phyloP scores from a whole-genome alignment of 1,140 invertebrate species.

The Melitaea cinxia region DNA sequence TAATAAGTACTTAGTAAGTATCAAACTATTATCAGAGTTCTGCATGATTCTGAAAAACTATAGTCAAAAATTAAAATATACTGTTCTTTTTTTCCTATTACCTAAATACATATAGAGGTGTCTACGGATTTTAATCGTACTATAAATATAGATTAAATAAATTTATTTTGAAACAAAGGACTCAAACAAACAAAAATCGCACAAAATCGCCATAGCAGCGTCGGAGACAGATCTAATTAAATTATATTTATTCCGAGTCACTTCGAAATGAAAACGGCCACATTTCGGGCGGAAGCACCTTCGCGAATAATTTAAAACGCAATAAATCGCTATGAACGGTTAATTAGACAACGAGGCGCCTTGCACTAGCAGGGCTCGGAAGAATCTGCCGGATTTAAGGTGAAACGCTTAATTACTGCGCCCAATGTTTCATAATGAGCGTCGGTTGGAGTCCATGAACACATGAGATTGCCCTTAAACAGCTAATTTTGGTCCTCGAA shows the following conservation, averaged over 20 bases:
- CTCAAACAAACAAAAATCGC: neutral
- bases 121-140: no score
- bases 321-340: conserved; percentile 56
- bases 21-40: no score
- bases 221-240: conserved; percentile 45
- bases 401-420: conserved; percentile 13
- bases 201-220: neutral
- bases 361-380: conserved; percentile 31
- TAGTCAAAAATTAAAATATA: no score
- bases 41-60: no score
- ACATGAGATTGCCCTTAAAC: neutral
- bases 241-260: conserved; percentile 53
- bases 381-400: conserved; percentile 7
- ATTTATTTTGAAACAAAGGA: neutral
- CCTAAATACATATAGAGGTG: no score
- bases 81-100: no score
- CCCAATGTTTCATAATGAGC: neutral
- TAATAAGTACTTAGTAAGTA: no score
- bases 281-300: conserved; percentile 42
- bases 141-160: neutral
- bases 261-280: conserved; percentile 50
- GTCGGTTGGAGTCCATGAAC: neutral
- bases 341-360: conserved; percentile 53
- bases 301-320: conserved; percentile 63
- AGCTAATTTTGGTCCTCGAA: no score